Percentiles rank a stretch among this genome's conserved stretches.
phyloP scores from a whole-genome alignment of 1,140 invertebrate species.

The Mya arenaria region DNA sequence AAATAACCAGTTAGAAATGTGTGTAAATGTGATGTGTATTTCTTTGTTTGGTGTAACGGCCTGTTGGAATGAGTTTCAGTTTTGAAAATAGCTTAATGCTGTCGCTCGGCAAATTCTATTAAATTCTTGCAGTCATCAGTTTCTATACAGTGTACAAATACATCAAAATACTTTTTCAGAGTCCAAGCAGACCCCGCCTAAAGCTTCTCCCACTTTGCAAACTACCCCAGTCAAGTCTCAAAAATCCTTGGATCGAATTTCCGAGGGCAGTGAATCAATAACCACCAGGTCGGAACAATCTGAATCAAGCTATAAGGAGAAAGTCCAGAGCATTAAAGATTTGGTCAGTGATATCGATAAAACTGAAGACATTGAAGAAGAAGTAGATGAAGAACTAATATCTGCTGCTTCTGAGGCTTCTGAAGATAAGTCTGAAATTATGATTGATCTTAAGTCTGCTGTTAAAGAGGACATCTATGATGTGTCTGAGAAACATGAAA shows the following conservation, averaged over 20 bases:
- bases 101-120: too few relatives aligned
- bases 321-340: conserved; percentile 21
- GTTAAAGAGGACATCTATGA: conserved; percentile 45
- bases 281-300: conserved; percentile 53
- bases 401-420: conserved; percentile 25
- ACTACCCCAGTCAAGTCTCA: conserved; percentile 1
- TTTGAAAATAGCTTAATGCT: too few relatives aligned
- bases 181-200: conserved; percentile 55
- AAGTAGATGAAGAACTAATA: conserved; percentile 52
- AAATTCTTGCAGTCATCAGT: too few relatives aligned
- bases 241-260: conserved; percentile 69
- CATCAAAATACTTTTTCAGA: conserved; percentile 70
- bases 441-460: conserved; percentile 23
- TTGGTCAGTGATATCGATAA: conserved; percentile 32
- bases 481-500: conserved; percentile 51
- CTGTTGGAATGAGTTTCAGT: too few relatives aligned
- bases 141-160: too few relatives aligned
- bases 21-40: too few relatives aligned
- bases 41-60: too few relatives aligned
- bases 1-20: too few relatives aligned
- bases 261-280: conserved; percentile 72
- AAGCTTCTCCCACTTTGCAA: conserved; percentile 41
- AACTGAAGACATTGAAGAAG: conserved; percentile 67
- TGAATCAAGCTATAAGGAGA: conserved; percentile 33
- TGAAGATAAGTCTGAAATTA: conserved; percentile 46